Base-by-base conservation (phyloP, 2,113 vertebrate genomes). In the Piprites chloris region DNA sequence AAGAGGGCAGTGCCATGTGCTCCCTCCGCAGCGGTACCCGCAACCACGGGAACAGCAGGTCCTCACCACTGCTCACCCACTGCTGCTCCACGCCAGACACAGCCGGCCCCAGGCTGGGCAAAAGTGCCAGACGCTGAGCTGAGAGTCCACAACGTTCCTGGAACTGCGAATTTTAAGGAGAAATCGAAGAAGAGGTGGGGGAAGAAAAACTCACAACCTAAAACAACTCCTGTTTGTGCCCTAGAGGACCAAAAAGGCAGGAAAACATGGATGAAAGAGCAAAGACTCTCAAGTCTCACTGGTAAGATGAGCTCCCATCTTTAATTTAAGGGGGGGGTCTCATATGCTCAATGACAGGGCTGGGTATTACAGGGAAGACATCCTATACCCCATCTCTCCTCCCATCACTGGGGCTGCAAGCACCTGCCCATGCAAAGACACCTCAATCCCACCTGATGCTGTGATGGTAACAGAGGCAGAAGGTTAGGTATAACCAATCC, bases 401-500 rank as follows among this genome's bases (percentile, higher is more conserved):
- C 37, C 20, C 23, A 62, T 9, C 35, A 49, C 9, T 22, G 42
- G 35, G 69, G 21, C 44, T 65, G 69, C 33, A 72, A 75, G 39
- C 14, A 72, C 2, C 0, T 32, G 24, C 17, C 80, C 1, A 0
- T 20, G 74, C 28, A 50, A 90, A 61, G 42, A 50, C 10, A 46
- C 9, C 32, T 85, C 39, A 71, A 15, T 46, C 42, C 81, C 42
- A 81, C 28, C 19, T 28, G 14, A 66, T 46, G 68, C 23, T 78
- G 42, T 28, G 52, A 91, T 3, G 17, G 77, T 47, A 46, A 32
- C 55, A 77, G 24, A 59, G 47, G 52, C 47, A 72, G 62, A 66
- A 5, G 21, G 9, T 5, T 80, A n/a, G 58, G 3, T 47, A 82
- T 6, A 85, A 78, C 9, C 42, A 82, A 33, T 11, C 22, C 14